Percentiles rank a stretch among this genome's conserved stretches.
Conservation (phyloP, 2,113 vertebrate species). For the Oophaga pumilio region DNA sequence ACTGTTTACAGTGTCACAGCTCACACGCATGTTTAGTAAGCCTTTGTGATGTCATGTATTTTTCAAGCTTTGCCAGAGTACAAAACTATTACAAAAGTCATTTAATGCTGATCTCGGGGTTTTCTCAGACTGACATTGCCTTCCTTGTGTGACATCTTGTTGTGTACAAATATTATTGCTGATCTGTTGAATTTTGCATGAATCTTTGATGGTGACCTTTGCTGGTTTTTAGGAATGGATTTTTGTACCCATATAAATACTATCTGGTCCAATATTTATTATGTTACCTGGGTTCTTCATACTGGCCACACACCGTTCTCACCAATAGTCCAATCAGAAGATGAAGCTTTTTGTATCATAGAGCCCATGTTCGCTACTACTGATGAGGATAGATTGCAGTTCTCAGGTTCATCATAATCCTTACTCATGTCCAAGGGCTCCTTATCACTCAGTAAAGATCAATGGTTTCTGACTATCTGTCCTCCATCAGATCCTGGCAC, state of each 20-base stretch:
- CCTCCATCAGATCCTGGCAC: background rate
- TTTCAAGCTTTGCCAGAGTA: constrained; percentile 28
- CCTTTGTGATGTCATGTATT: constrained; percentile 53
- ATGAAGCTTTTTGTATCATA: too few relatives aligned
- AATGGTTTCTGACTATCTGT: background rate
- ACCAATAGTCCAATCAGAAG: background rate
- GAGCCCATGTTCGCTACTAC: background rate
- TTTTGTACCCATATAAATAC: background rate
- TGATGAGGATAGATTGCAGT: background rate
- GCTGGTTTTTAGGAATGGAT: constrained; percentile 9
- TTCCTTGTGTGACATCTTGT: constrained; percentile 37
- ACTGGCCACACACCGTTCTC: background rate
- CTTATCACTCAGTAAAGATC: background rate
- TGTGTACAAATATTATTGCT: background rate
- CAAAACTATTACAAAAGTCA: constrained; percentile 22
- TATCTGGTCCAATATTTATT: background rate
- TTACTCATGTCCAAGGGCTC: background rate
- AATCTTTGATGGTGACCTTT: constrained; percentile 6
- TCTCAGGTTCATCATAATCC: background rate
- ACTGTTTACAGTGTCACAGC: constrained; percentile 51
- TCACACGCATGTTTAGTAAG: constrained; percentile 48
- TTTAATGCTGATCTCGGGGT: constrained; percentile 51
- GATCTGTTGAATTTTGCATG: constrained; percentile 38
- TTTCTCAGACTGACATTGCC: constrained; percentile 48
- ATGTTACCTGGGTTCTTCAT: background rate